Evolutionary conservation across 35 echinoderm and acorn worm genomes (phyloP).

Genomic region (Lytechinus pictus): DNA sequence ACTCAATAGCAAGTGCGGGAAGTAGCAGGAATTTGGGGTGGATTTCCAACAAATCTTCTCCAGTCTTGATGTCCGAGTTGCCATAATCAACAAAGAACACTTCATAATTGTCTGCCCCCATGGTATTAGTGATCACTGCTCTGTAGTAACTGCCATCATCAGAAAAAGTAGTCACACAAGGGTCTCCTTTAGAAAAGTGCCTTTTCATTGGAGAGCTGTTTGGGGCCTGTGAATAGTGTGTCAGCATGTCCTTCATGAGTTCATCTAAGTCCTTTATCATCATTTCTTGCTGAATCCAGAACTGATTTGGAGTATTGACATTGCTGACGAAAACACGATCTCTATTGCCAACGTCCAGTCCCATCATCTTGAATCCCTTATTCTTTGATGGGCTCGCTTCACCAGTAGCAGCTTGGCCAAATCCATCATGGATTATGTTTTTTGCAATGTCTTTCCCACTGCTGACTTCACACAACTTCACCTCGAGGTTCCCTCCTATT

Average conservation of each 20-base stretch:
- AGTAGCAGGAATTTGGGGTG: constrained; percentile 65
- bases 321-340: constrained; percentile 77
- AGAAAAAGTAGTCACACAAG: constrained; percentile 80
- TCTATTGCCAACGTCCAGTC: constrained; percentile 64
- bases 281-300: constrained; percentile 83
- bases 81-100: constrained; percentile 91
- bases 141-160: constrained; percentile 79
- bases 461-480: constrained; percentile 60
- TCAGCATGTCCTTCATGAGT: constrained; percentile 72
- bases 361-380: constrained; percentile 55
- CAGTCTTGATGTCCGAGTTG: constrained; percentile 67
- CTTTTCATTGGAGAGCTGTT: neutral
- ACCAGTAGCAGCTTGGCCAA: constrained; percentile 53
- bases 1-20: constrained; percentile 79
- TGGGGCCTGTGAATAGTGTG: constrained; percentile 43
- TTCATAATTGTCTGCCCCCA: constrained; percentile 56
- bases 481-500: constrained; percentile 41
- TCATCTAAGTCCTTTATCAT: constrained; percentile 72
- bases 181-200: constrained; percentile 45
- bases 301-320: constrained; percentile 59
- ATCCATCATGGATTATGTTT: constrained; percentile 66
- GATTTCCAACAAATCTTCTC: constrained; percentile 49
- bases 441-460: constrained; percentile 45
- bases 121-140: constrained; percentile 53
- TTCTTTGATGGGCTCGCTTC: constrained; percentile 38